Base-by-base conservation (phyloP, 2,888 invertebrate species). In the Cataglyphis albicans region DNA sequence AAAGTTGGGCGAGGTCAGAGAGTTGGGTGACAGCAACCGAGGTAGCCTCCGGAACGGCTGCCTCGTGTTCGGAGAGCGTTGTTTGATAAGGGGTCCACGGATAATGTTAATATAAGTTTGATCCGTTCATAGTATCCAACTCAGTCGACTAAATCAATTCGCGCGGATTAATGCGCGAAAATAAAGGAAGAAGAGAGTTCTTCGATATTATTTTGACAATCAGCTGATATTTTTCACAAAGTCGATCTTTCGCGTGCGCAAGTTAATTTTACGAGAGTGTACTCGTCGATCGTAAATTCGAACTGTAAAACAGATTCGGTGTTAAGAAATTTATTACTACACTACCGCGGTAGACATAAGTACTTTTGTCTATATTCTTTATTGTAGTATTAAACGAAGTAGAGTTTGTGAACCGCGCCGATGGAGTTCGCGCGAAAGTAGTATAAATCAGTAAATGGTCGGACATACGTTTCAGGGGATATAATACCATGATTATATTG, bases 391-490 rank as follows among this genome's bases (percentile, higher is more conserved):
- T 75, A 38, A 75, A 38, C n/a, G n/a, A 55, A 38, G 25, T n/a
- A 55, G 48, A 52, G n/a, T 35, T 21, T 9, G n/a, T 9, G n/a
- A 32, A 21, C 6, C 7, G 5, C 57, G n/a, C 48, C 48, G 48
- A 32, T 48, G 18, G 18, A 48, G 59, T 29, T 25, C 41, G 29
- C 1, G 38, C 38, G 2, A 25, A 38, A 44, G 44, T 65, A 55
- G 29, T 65, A 65, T 41, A 76, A 76, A 65, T 65, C 76, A 55
- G 38, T 55, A 75, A 52, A 75, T n/a, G 25, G 65, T 55, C 65
- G 52, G 64, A 25, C 38, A 32, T 38, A n/a, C 6, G 12, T 65
- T 38, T 25, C 55, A 7, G 12, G 3, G 55, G 25, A 55, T 4
- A 55, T 29, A 38, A 55, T 41, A 52, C n/a, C 9, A 29, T 29